These are phyloP conservation scores for Catharus bicknelli DNA, from an alignment of 2,113 vertebrate species.

Conservation along the genomic window DNA sequence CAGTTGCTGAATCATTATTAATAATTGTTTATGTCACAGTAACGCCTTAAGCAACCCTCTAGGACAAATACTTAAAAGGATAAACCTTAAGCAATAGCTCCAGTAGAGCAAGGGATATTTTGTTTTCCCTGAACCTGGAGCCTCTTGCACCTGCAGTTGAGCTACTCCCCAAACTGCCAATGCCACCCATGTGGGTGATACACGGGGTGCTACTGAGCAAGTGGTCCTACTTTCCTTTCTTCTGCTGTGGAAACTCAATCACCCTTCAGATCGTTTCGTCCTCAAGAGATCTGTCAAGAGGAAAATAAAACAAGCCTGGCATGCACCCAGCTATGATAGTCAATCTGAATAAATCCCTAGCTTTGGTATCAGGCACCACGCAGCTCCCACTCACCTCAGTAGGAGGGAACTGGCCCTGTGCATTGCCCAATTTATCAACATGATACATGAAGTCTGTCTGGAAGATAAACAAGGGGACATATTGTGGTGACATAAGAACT, in stretches of 20 bases:
- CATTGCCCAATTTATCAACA: conserved; percentile 43
- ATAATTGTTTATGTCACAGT: conserved; percentile 11
- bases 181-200: neutral
- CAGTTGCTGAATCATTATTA: conserved; percentile 37
- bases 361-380: conserved; percentile 41
- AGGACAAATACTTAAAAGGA: neutral
- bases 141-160: neutral
- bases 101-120: neutral
- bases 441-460: conserved; percentile 52
- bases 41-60: conserved; percentile 14
- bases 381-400: conserved; percentile 41
- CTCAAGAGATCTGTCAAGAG: neutral
- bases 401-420: conserved; percentile 31
- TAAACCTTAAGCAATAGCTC: neutral
- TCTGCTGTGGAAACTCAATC: neutral
- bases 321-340: neutral
- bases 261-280: neutral
- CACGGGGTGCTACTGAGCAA: neutral
- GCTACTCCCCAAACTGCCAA: neutral
- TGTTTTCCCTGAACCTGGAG: neutral
- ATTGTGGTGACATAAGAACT: neutral
- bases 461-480: conserved; percentile 54
- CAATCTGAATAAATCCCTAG: conserved; percentile 38
- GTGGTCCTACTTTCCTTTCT: neutral
- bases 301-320: conserved; percentile 31